phyloP scores from a whole-genome alignment of 2,113 vertebrate species.

The Thinocorus orbignyianus region DNA sequence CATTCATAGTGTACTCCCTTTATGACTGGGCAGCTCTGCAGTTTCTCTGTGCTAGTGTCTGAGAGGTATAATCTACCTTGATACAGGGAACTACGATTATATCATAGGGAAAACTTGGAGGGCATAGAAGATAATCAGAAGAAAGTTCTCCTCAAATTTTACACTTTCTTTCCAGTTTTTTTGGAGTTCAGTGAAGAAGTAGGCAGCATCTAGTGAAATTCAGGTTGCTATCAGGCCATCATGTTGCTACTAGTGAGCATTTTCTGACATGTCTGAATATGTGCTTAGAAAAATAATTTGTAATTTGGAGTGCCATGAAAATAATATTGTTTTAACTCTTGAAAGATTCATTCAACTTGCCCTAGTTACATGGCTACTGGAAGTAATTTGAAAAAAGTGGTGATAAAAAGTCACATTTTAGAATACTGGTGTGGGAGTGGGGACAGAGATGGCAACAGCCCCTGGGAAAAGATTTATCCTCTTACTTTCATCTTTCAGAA shows the following conservation, averaged over 20 bases:
- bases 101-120: background rate
- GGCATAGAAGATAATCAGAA: background rate
- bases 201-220: background rate
- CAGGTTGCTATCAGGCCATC: background rate
- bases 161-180: background rate
- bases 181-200: background rate
- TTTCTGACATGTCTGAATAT: background rate
- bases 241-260: rapidly evolving
- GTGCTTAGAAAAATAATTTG: background rate
- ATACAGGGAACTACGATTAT: background rate
- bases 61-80: background rate
- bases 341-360: background rate
- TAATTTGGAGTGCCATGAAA: background rate
- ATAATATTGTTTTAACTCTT: background rate
- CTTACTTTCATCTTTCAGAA: background rate
- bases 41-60: background rate
- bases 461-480: background rate
- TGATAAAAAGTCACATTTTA: background rate
- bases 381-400: background rate
- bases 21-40: background rate
- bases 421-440: background rate
- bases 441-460: background rate
- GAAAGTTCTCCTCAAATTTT: background rate
- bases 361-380: background rate
- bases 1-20: background rate